phyloP scores from a whole-genome alignment of 2,797 vertebrate genomes.

The Halcyon smyrnensis region DNA sequence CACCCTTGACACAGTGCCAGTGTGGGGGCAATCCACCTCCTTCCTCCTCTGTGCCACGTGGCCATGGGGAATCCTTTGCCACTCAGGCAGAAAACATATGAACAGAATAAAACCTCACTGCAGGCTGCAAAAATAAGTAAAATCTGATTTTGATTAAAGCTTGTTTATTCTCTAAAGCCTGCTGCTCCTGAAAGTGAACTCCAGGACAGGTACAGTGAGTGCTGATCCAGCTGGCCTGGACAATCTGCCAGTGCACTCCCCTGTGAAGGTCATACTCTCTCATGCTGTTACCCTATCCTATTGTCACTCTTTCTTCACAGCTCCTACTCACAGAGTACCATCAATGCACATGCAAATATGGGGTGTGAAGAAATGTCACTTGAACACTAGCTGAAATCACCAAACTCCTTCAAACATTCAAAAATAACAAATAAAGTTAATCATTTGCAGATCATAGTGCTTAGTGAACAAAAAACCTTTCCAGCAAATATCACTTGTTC shows the following conservation, averaged over 20 bases:
- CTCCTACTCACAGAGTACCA: not conserved
- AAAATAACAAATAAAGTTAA: not conserved
- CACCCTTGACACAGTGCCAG: accelerated
- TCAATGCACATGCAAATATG: not conserved
- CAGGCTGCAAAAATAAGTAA: not conserved
- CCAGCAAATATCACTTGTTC: not conserved
- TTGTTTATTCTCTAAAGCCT: not conserved
- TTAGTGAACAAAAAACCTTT: not conserved
- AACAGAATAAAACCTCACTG: not conserved
- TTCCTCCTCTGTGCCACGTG: accelerated
- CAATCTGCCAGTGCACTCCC: not conserved
- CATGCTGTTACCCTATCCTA: not conserved
- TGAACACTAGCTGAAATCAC: not conserved
- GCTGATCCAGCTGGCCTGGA: not conserved
- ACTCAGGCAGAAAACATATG: accelerated
- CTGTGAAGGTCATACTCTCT: not conserved
- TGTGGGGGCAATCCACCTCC: accelerated
- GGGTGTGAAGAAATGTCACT: not conserved
- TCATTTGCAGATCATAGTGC: not conserved
- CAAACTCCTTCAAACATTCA: not conserved
- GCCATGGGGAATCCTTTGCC: not conserved
- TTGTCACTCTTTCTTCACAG: not conserved
- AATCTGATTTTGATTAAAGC: not conserved
- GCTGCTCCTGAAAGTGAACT: not conserved
- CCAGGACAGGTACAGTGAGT: not conserved